Percentiles rank a stretch among this genome's conserved stretches.
These are phyloP conservation scores for Hofmannophila pseudospretella DNA, from an alignment of 2,888 invertebrate genomes.

Conservation along the genomic window DNA sequence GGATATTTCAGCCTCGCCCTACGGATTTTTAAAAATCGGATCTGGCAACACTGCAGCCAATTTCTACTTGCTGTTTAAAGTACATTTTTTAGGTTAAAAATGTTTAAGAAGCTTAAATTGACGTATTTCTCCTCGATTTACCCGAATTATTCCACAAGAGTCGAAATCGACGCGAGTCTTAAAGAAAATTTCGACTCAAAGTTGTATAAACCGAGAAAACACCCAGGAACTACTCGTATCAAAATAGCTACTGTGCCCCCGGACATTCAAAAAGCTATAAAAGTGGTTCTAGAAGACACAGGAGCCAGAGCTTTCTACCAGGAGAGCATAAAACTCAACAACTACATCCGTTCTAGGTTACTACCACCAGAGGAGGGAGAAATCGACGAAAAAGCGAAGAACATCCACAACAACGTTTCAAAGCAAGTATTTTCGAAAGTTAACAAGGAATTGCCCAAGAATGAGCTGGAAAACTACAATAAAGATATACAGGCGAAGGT, in stretches of 20 bases:
- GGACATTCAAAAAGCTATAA: conserved; percentile 77
- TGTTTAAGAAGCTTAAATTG: conserved; percentile 55
- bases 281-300: conserved; percentile 74
- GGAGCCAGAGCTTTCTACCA: conserved; percentile 73
- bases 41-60: too few species aligned
- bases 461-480: conserved; percentile 56
- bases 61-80: conserved; percentile 5
- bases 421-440: conserved; percentile 41
- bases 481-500: conserved; percentile 73
- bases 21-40: too few species aligned
- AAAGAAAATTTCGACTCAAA: conserved; percentile 68
- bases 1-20: too few species aligned
- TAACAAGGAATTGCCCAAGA: conserved; percentile 32
- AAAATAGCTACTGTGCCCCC: conserved; percentile 77
- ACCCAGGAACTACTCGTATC: conserved; percentile 82
- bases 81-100: conserved; percentile 25
- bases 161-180: conserved; percentile 71
- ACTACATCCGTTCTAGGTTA: conserved; percentile 80
- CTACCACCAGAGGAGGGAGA: conserved; percentile 81
- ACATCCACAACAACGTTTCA: conserved; percentile 53
- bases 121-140: conserved; percentile 31
- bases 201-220: conserved; percentile 81
- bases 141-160: conserved; percentile 48
- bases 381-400: conserved; percentile 57
- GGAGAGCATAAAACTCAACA: conserved; percentile 74